Conservation (phyloP, 1,140 invertebrate species). For the Zophobas morio region DNA sequence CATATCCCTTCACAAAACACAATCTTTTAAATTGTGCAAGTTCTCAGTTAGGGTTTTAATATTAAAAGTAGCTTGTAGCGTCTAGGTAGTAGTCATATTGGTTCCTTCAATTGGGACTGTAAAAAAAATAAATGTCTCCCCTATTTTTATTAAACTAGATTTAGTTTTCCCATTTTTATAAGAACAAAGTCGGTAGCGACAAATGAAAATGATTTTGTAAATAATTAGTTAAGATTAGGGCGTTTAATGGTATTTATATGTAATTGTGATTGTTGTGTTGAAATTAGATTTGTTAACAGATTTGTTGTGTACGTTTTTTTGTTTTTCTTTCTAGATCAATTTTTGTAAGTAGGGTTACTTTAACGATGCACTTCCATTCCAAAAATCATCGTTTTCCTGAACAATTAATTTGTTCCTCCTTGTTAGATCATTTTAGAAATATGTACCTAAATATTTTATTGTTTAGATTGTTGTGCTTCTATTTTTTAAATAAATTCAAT, state of each 20-base stretch:
- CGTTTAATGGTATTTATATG: constrained; percentile 2
- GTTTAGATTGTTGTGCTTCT: constrained; percentile 39
- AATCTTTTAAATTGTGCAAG: background rate
- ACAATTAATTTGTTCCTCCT: constrained; percentile 23
- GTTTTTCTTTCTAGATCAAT: constrained; percentile 18
- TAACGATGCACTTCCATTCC: constrained; percentile 35
- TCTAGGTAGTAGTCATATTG: background rate
- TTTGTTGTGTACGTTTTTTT: constrained; percentile 10
- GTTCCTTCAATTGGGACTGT: constrained; percentile 3
- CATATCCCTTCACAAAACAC: background rate
- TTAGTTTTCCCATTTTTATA: constrained; percentile 39
- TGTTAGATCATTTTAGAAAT: constrained; percentile 36
- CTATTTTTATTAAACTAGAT: constrained; percentile 32
- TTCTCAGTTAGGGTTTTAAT: constrained; percentile 14
- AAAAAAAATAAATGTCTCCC: constrained; percentile 26
- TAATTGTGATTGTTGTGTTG: constrained; percentile 31
- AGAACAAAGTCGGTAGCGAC: constrained; percentile 19
- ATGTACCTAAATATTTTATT: constrained; percentile 34
- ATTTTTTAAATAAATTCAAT: constrained; percentile 42
- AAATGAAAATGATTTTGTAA: constrained; percentile 11
- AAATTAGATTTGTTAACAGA: constrained; percentile 23
- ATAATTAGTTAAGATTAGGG: constrained; percentile 10
- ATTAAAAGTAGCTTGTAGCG: constrained; percentile 31
- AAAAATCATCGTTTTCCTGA: constrained; percentile 31
- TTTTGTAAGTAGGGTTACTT: constrained; percentile 27